These are phyloP conservation scores for Frankliniella fusca DNA, from an alignment of 2,888 invertebrate genomes.

Conservation along the genomic window DNA sequence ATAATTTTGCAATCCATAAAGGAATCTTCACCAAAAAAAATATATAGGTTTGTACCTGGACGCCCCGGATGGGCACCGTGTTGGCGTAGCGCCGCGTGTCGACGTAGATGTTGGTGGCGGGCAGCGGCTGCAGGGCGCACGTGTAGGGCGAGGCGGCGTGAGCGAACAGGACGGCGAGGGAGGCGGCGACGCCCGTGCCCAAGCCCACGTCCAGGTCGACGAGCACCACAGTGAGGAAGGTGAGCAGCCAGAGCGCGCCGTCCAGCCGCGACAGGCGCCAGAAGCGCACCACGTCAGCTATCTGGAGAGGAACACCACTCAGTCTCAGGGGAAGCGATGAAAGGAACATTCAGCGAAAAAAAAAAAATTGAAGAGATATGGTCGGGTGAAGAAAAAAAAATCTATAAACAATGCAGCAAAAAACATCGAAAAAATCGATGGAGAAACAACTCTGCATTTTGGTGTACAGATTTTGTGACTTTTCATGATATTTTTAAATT, in stretches of 20 bases:
- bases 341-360: no score
- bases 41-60: background rate
- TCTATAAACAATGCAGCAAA: no score
- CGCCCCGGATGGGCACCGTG: background rate
- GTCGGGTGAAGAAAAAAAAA: no score
- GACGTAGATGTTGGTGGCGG: constrained; percentile 70
- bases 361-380: no score
- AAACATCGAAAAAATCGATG: no score
- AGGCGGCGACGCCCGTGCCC: constrained; percentile 66
- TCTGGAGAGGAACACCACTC: no score
- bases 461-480: no score
- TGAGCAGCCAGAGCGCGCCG: constrained; percentile 73
- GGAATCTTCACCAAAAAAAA: no score
- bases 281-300: constrained; percentile 57
- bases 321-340: no score
- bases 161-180: constrained; percentile 67
- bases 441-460: no score
- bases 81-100: constrained; percentile 58
- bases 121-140: constrained; percentile 63
- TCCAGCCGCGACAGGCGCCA: constrained; percentile 76
- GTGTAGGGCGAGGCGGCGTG: constrained; percentile 67
- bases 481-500: no score
- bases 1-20: no score
- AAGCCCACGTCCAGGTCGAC: constrained; percentile 76
- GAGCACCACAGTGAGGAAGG: constrained; percentile 69